A percentile compares a stretch with the other conserved stretches of the same genome.
These are phyloP conservation scores for Chrysolina oricalcia DNA, from an alignment of 2,888 invertebrate species.

Conservation along the genomic window DNA sequence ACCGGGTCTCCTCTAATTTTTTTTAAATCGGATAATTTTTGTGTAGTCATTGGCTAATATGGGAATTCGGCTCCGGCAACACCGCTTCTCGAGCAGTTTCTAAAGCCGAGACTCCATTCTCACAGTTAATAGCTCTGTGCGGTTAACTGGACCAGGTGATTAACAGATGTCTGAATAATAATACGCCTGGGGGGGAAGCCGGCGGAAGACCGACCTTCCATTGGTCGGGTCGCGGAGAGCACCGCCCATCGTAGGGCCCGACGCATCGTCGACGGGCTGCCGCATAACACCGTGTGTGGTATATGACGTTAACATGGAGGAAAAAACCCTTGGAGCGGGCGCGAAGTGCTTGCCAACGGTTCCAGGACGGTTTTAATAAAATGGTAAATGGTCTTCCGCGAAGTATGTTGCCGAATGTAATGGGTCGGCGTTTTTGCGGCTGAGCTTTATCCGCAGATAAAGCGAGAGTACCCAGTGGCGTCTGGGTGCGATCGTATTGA, in stretches of 20 bases:
- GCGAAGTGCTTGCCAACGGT: conserved; percentile 52
- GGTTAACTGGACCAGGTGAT: conserved; percentile 66
- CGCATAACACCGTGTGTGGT: conserved; percentile 64
- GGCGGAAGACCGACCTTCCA: conserved; percentile 53
- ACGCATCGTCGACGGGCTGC: conserved; percentile 49
- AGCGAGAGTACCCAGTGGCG: conserved; percentile 5
- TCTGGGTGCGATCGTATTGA: not conserved
- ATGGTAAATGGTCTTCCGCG: conserved; percentile 55
- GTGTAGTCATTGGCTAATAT: too few relatives aligned
- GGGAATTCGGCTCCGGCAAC: too few relatives aligned
- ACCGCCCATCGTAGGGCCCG: conserved; percentile 50
- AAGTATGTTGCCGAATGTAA: conserved; percentile 54
- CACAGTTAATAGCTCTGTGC: conserved; percentile 63
- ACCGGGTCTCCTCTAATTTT: too few relatives aligned
- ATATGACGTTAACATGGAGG: conserved; percentile 62
- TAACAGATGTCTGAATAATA: conserved; percentile 68
- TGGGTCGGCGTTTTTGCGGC: conserved; percentile 36
- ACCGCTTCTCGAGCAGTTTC: not conserved
- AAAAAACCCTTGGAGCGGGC: conserved; percentile 55
- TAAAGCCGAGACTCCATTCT: conserved; percentile 43
- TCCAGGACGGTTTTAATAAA: conserved; percentile 54
- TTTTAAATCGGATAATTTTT: too few relatives aligned
- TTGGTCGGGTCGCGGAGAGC: conserved; percentile 52
- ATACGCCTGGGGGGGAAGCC: conserved; percentile 53
- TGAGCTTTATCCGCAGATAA: not conserved